Conservation (phyloP, 2,888 invertebrate genomes). For the Drosophila robusta region DNA sequence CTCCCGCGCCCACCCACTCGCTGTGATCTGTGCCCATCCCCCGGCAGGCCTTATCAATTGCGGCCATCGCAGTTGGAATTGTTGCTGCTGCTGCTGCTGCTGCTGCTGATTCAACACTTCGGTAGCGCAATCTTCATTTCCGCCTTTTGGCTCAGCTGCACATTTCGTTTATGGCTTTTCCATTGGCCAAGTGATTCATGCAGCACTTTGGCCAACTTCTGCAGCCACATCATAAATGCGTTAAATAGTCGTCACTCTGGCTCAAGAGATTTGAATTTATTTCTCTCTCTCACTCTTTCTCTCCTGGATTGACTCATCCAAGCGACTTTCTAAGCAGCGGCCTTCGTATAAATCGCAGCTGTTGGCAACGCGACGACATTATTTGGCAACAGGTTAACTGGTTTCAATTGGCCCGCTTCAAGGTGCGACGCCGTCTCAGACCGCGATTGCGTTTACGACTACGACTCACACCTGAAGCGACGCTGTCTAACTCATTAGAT, state of each 20-base stretch:
- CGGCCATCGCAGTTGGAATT: slow-evolving; percentile 39
- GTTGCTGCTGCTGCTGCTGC: slow-evolving; percentile 31
- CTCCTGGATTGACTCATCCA: slow-evolving; percentile 58
- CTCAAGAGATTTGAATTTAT: too few relatives aligned
- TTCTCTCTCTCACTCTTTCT: background rate
- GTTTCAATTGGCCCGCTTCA: slow-evolving; percentile 53
- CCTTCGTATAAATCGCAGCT: slow-evolving; percentile 42
- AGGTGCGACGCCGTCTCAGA: slow-evolving; percentile 58
- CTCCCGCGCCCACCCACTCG: slow-evolving; percentile 52
- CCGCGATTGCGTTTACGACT: slow-evolving; percentile 1
- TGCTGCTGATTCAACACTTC: slow-evolving; percentile 66
- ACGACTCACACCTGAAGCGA: slow-evolving; percentile 59
- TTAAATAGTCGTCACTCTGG: slow-evolving; percentile 33
- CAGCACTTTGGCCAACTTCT: slow-evolving; percentile 39
- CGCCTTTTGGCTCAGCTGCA: slow-evolving; percentile 42
- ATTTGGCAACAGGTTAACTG: slow-evolving; percentile 79
- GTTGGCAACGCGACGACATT: slow-evolving; percentile 28
- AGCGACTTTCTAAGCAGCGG: slow-evolving; percentile 59
- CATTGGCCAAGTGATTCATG: slow-evolving; percentile 50
- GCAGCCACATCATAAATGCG: slow-evolving; percentile 38
- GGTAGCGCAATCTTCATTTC: slow-evolving; percentile 69
- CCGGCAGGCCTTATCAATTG: slow-evolving; percentile 48
- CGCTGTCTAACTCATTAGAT: slow-evolving; percentile 77
- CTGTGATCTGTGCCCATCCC: slow-evolving; percentile 16
- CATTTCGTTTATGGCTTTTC: slow-evolving; percentile 33